Percentiles rank a stretch among this genome's conserved stretches.
Conservation (phyloP, 2,797 vertebrate species). For the Dromococcyx pavoninus region DNA sequence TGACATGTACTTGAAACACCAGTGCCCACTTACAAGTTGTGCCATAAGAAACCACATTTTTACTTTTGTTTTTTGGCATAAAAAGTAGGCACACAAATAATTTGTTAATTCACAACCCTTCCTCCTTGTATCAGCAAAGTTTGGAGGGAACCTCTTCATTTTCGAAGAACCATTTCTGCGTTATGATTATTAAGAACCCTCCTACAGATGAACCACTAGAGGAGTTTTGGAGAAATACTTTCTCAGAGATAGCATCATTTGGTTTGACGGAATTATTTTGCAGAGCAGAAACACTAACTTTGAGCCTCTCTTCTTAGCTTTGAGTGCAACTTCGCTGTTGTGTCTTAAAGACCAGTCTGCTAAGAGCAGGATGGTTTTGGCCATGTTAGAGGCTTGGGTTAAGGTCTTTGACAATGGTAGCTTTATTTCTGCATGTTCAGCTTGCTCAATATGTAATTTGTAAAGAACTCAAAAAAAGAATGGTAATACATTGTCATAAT, state of each 20-base stretch:
- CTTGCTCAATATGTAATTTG: not conserved
- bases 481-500: not conserved
- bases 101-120: not conserved
- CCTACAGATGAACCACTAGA: slow-evolving; percentile 4
- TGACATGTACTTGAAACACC: not conserved
- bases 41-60: not conserved
- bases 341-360: not conserved
- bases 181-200: not conserved
- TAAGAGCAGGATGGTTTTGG: not conserved
- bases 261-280: not conserved
- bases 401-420: not conserved
- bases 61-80: no score
- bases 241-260: not conserved
- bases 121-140: not conserved
- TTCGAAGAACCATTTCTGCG: not conserved
- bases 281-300: not conserved
- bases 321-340: not conserved
- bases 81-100: not conserved
- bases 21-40: not conserved
- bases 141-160: not conserved
- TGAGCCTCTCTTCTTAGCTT: not conserved
- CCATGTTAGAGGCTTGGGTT: not conserved
- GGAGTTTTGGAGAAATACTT: not conserved
- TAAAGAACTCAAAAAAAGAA: not conserved
- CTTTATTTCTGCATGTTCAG: not conserved